Conservation (phyloP, 2,888 invertebrate species). For the Limenitis camilla region DNA sequence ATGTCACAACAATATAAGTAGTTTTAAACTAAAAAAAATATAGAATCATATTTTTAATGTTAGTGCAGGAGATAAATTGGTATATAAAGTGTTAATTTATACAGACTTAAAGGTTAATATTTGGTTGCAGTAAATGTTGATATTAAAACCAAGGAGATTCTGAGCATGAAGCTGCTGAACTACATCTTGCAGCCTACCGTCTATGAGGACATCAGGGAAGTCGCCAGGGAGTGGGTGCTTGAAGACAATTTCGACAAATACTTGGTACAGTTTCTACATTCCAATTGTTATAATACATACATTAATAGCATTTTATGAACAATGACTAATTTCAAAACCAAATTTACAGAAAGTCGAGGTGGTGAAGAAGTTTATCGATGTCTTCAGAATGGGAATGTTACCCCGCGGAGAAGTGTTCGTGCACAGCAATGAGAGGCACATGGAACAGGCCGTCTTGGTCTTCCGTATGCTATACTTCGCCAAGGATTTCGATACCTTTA, state of each 20-base stretch:
- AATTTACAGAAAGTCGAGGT: slow-evolving; percentile 67
- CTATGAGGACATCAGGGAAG: slow-evolving; percentile 73
- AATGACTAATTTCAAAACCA: background rate
- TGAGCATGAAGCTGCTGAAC: slow-evolving; percentile 74
- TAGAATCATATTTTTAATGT: too few species aligned
- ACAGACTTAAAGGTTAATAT: background rate
- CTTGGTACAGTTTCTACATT: slow-evolving; percentile 43
- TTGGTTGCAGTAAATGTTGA: slow-evolving; percentile 60
- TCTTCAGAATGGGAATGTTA: slow-evolving; percentile 74
- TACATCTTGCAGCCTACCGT: slow-evolving; percentile 77
- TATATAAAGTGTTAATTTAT: too few species aligned
- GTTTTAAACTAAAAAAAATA: too few species aligned
- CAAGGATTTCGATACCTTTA: slow-evolving; percentile 80
- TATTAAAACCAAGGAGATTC: slow-evolving; percentile 70
- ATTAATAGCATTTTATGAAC: background rate
- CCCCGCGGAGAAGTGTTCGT: slow-evolving; percentile 77
- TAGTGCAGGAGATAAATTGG: too few species aligned
- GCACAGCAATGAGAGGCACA: slow-evolving; percentile 74
- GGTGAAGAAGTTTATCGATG: slow-evolving; percentile 73
- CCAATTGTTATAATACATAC: background rate
- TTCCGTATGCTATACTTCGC: slow-evolving; percentile 79
- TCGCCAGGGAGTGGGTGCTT: slow-evolving; percentile 75
- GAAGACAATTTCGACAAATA: slow-evolving; percentile 76
- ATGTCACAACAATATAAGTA: too few species aligned
- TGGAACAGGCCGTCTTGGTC: slow-evolving; percentile 76